phyloP scores from a whole-genome alignment of 2,888 invertebrate genomes.

The Acanthoscelides obtectus region DNA sequence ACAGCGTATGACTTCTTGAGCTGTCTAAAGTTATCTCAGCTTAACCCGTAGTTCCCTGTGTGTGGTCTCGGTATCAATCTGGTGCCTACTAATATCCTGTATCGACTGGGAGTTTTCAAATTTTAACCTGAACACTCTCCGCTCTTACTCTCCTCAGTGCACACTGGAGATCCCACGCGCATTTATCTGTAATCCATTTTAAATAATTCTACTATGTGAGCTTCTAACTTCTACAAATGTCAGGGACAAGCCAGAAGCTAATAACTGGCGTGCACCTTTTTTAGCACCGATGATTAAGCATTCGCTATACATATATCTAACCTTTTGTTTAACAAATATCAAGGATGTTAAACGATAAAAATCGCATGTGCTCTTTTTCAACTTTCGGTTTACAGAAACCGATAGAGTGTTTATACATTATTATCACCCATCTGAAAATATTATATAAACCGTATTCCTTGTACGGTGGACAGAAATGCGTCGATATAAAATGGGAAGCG shows the following conservation, averaged over 20 bases:
- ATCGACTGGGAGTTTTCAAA: too few species aligned
- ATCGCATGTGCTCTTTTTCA: neutral
- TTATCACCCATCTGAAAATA: neutral
- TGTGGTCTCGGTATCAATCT: too few species aligned
- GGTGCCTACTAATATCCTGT: too few species aligned
- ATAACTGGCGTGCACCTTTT: neutral
- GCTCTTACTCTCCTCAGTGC: too few species aligned
- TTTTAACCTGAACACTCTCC: too few species aligned
- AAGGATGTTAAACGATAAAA: neutral
- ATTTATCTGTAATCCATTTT: too few species aligned
- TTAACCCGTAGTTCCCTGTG: too few species aligned
- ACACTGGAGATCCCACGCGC: too few species aligned
- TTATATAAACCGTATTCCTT: neutral
- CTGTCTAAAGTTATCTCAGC: too few species aligned
- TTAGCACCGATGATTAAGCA: neutral
- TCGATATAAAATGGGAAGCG: neutral
- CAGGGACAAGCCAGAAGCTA: neutral
- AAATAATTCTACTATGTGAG: too few species aligned
- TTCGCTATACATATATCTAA: neutral
- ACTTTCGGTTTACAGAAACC: neutral
- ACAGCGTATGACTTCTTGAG: too few species aligned
- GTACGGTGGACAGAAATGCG: neutral
- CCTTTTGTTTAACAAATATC: neutral
- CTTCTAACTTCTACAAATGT: neutral
- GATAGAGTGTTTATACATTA: neutral